Evolutionary conservation across 1,140 invertebrate genomes (phyloP).

Genomic region (Vanessa tameamea): DNA sequence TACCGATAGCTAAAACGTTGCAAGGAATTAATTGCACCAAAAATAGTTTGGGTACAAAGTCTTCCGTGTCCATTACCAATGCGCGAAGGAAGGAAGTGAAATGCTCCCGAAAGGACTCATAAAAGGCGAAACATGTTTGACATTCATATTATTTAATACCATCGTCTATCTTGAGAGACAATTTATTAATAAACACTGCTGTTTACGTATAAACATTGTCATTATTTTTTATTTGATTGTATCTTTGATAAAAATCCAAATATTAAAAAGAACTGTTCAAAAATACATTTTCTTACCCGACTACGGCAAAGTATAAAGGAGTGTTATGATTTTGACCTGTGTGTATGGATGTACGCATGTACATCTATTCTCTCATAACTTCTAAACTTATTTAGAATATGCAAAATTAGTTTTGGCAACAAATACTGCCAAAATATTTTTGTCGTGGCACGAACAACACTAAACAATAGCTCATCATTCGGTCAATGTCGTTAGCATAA

Average conservation of each 20-base stretch:
- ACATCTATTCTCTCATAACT: too few species aligned
- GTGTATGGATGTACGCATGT: too few species aligned
- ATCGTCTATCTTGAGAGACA: background rate
- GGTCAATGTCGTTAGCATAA: slow-evolving; percentile 12
- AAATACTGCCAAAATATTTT: background rate
- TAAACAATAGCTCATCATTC: slow-evolving; percentile 22
- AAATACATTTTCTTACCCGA: too few species aligned
- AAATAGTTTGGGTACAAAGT: slow-evolving; percentile 38
- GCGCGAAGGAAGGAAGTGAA: slow-evolving; percentile 41
- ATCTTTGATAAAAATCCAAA: background rate
- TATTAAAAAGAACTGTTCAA: background rate
- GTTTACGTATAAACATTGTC: background rate
- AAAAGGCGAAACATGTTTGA: slow-evolving; percentile 37
- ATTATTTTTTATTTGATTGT: background rate
- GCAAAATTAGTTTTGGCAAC: too few species aligned
- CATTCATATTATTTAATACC: slow-evolving; percentile 16
- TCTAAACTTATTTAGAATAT: too few species aligned
- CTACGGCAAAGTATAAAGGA: too few species aligned
- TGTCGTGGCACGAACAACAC: background rate
- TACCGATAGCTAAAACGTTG: slow-evolving; percentile 33
- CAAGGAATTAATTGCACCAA: slow-evolving; percentile 41
- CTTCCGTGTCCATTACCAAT: slow-evolving; percentile 41
- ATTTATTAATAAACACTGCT: background rate
- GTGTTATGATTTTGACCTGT: too few species aligned
- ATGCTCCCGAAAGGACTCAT: slow-evolving; percentile 30